Conservation (phyloP, 2,888 invertebrate species). For the Netelia inedita region DNA sequence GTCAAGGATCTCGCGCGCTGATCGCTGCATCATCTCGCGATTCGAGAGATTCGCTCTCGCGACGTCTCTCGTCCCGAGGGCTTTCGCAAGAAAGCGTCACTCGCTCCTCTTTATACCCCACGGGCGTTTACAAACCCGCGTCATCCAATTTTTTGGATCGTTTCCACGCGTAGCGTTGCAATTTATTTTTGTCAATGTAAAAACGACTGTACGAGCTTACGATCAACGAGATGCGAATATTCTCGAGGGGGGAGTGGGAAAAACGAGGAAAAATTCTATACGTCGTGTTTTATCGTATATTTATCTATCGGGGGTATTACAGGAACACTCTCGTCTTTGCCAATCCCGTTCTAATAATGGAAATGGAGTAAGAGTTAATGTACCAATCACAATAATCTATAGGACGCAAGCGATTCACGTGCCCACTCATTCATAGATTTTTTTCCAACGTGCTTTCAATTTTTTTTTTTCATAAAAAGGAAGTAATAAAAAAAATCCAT, state of each 20-base stretch:
- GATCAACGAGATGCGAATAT: constrained; percentile 33
- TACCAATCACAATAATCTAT: constrained; percentile 44
- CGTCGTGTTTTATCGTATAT: constrained; percentile 1
- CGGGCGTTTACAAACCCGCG: constrained; percentile 28
- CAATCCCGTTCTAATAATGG: constrained; percentile 64
- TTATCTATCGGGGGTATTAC: constrained; percentile 1
- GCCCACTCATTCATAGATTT: constrained; percentile 52
- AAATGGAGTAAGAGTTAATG: constrained; percentile 57
- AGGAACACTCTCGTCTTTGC: constrained; percentile 42
- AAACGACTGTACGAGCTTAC: not conserved
- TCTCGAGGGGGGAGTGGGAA: too few species aligned
- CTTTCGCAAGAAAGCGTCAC: constrained; percentile 58
- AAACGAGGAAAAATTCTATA: not conserved
- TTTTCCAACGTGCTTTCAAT: too few species aligned
- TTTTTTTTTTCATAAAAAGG: not conserved
- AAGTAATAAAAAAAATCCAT: not conserved
- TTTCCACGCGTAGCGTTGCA: constrained; percentile 32
- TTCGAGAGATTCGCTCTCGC: constrained; percentile 1
- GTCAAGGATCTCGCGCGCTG: constrained; percentile 55
- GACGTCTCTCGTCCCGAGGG: constrained; percentile 1
- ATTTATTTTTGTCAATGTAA: constrained; percentile 56
- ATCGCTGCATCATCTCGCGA: constrained; percentile 3
- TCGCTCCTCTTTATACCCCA: constrained; percentile 2
- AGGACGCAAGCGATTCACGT: constrained; percentile 29
- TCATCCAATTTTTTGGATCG: constrained; percentile 58